A percentile compares a stretch with the other conserved stretches of the same genome.
Conservation (phyloP, 2,113 vertebrate genomes). For the Cichladusa arquata region DNA sequence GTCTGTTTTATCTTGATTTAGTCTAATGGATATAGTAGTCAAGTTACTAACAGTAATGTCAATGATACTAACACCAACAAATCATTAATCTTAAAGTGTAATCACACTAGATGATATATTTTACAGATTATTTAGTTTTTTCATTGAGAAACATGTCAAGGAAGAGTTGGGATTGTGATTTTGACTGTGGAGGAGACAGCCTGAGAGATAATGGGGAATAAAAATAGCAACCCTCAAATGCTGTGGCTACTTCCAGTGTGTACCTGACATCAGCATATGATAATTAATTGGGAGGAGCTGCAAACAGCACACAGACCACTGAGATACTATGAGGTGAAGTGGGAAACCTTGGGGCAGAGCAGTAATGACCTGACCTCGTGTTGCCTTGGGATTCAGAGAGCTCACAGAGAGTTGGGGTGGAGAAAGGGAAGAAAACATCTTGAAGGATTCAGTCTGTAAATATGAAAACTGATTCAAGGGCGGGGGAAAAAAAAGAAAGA, state of each 20-base stretch:
- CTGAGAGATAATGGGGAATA: background rate
- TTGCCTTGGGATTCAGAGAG: background rate
- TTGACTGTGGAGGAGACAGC: background rate
- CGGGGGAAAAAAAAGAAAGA: background rate
- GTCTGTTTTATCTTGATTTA: background rate
- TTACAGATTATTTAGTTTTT: background rate
- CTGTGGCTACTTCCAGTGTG: background rate
- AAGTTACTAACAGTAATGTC: background rate
- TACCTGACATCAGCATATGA: background rate
- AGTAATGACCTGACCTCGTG: background rate
- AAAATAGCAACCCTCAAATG: background rate
- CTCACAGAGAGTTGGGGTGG: background rate
- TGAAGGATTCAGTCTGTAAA: background rate
- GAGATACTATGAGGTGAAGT: background rate
- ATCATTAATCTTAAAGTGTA: background rate
- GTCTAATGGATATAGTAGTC: background rate
- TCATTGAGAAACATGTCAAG: background rate
- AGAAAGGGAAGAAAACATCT: background rate
- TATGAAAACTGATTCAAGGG: background rate
- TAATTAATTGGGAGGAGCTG: background rate
- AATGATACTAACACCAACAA: background rate
- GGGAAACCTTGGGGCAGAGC: background rate
- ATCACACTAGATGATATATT: background rate
- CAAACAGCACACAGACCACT: background rate
- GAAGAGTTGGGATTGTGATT: background rate